Evolutionary conservation across 2,888 invertebrate species (phyloP), one percentile per base, ranked within the genome.

Genomic region (Ophioninae sp.): DNA sequence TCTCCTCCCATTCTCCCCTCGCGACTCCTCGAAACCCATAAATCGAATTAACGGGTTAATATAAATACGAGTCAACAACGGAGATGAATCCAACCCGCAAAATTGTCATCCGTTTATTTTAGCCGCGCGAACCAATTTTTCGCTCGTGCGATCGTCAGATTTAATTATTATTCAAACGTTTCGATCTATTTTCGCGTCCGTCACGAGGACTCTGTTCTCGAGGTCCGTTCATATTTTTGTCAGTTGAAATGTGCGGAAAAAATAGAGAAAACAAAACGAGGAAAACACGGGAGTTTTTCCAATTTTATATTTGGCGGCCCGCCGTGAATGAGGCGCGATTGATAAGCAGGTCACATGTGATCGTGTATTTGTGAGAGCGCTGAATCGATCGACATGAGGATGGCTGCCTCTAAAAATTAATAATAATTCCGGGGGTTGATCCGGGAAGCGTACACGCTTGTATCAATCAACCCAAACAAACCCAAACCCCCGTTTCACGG

Each of bases 321-420:
- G 6, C 22, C 2, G 37, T 9, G n/a, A 9, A 17, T 22, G 30
- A 58, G 65, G 71, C 64, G 64, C 65, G n/a, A 68, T 71, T 67
- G 51, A 64, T 61, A 77, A 71, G 81, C 79, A 71, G 67, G 51
- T 51, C 65, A 37, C 65, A 61, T 58, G 37, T 8, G 30, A n/a
- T 8, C n/a, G 10, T 6, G 2, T 8, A 65, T 10, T 30, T 30
- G 17, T 56, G 77, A 13, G 75, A 22, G 69, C 61, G 71, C 30
- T 2, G 37, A 51, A 71, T 39, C 71, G 56, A 64, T 56, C 59
- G 81, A 71, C 69, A 76, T 56, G 71, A 71, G n/a, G n/a, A n/a
- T n/a, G n/a, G n/a, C n/a, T n/a, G n/a, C n/a, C n/a, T n/a, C n/a
- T n/a, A n/a, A n/a, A n/a, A n/a, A 17, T n/a, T 73, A 83, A 64